A percentile compares a stretch with the other conserved stretches of the same genome.
phyloP scores from a whole-genome alignment of 2,113 vertebrate species.

The Elaphurus davidianus region DNA sequence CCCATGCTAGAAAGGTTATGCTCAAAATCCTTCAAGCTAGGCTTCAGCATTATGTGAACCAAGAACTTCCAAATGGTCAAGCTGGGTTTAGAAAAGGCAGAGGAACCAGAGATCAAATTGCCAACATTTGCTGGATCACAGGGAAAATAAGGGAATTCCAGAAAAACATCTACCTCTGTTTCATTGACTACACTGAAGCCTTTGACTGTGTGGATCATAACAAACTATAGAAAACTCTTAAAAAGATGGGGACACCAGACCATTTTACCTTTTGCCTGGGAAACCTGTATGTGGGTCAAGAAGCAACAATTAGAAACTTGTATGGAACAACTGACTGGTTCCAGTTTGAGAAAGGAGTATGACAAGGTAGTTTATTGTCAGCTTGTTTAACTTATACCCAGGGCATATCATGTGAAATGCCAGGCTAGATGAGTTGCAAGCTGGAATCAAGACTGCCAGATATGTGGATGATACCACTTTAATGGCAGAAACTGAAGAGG shows the following conservation, averaged over 20 bases:
- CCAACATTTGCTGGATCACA: not conserved
- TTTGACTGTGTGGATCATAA: not conserved
- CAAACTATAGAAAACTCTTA: not conserved
- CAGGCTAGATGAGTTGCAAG: not conserved
- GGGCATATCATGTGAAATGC: not conserved
- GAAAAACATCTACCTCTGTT: not conserved
- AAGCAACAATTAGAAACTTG: not conserved
- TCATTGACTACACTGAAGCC: not conserved
- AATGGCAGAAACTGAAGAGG: not conserved
- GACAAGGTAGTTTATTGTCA: not conserved
- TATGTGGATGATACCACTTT: not conserved
- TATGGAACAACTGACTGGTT: not conserved
- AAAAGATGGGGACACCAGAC: not conserved
- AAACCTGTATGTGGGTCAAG: not conserved
- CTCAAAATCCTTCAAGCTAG: not conserved
- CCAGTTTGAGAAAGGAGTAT: not conserved
- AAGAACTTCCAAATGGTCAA: not conserved
- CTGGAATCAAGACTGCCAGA: not conserved
- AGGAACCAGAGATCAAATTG: not conserved
- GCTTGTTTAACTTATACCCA: not conserved
- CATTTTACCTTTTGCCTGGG: not conserved
- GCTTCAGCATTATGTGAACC: not conserved
- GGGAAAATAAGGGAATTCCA: not conserved
- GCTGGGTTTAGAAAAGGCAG: not conserved
- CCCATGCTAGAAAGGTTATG: not conserved